Base-by-base conservation (phyloP, 2,888 invertebrate genomes). In the Xanthorhoe spadicearia region DNA sequence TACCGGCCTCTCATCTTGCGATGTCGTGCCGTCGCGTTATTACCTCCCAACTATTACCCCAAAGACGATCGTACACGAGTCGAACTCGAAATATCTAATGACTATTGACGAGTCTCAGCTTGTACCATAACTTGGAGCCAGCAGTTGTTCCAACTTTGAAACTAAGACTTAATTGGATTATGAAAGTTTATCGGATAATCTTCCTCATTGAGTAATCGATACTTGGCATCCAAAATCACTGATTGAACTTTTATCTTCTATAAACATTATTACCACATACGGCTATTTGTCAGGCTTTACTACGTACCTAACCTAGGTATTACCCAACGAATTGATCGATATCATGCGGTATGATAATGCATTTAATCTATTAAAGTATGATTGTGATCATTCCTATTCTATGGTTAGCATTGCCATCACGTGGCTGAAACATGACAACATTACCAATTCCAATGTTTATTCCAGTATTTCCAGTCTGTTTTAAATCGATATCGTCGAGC, bases 11-110 rank as follows among this genome's bases (percentile, higher is more conserved):
- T 89, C 89, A 86, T 89, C 88, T 87, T 83, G 82, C 81, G 83
- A 78, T 83, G 86, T 86, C 87, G 86, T 83, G 81, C 81, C 86
- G 83, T 80, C 86, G 81, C 82, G 85, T 88, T 90, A 90, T 90
- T 90, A 90, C 88, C 83, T 85, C 82, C 78, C 86, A 83, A 87
- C 88, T 85, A 86, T 87, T 86, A 83, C 85, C 75, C 79, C 78
- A 76, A 73, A 74, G 74, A 74, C 79, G 74, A 70, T 72, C 77
- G 77, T 77, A 77, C 78, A 77, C 74, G 77, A 81, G 72, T 79
- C 80, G 74, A 80, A 77, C 75, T 74, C 75, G 74, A 80, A 83
- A 82, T 79, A 79, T 76, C 71, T 74, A 74, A 74, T 74, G 72
- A 72, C 74, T 71, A 70, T 72, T 68, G 71, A 72, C 65, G 70